Percentiles rank a stretch among this genome's conserved stretches.
Evolutionary conservation across 2,797 vertebrate species (phyloP).

Genomic region (Poeciliopsis turneri): DNA sequence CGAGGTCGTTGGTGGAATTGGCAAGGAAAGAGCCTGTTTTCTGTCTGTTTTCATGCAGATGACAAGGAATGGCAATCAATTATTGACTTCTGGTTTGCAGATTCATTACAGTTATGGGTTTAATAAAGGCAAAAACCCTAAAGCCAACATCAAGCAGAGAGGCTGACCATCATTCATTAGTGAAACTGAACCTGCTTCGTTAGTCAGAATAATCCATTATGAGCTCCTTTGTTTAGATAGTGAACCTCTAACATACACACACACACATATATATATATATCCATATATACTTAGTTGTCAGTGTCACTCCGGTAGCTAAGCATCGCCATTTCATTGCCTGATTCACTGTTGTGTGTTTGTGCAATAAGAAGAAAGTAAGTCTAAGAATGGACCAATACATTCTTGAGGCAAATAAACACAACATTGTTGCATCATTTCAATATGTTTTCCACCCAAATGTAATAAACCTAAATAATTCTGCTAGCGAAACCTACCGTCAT

Average conservation of each 20-base stretch:
- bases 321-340: too few species aligned
- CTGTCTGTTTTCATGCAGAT: conserved; percentile 40
- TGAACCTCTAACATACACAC: not conserved
- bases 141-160: conserved; percentile 43
- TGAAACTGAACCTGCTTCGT: conserved; percentile 8
- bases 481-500: not conserved
- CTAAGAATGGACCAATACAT: not conserved
- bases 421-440: not conserved
- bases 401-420: not conserved
- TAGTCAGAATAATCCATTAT: not conserved
- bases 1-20: conserved; percentile 51
- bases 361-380: too few species aligned
- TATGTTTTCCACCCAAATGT: not conserved
- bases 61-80: conserved; percentile 23
- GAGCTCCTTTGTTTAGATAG: not conserved
- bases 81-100: conserved; percentile 44
- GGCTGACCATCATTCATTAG: conserved; percentile 15
- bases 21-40: conserved; percentile 15
- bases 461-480: not conserved
- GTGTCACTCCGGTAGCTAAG: too few species aligned
- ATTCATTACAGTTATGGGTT: conserved; percentile 56
- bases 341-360: too few species aligned
- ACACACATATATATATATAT: too few species aligned
- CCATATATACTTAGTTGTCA: too few species aligned
- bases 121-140: conserved; percentile 45